Evolutionary conservation across 2,797 vertebrate species (phyloP), one percentile per base, ranked within the genome.

Genomic region (Craterocephalus amniculus): DNA sequence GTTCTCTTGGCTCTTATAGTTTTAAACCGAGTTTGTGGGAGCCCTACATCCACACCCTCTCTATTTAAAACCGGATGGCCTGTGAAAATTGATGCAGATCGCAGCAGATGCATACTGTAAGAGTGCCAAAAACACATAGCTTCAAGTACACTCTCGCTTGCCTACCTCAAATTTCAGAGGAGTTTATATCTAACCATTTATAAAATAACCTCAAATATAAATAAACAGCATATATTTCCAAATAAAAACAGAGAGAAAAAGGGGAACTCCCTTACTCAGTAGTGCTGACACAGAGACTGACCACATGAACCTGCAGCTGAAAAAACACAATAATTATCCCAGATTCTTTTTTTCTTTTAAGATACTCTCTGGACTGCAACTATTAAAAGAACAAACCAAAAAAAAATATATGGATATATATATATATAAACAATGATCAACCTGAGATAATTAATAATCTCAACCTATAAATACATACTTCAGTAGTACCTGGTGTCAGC

Each of bases 31-130:
- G 49, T 63, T 57, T 27, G 49, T 80, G 61, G 74, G 67, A 64
- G 67, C 52, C 55, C 34, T 71, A 51, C 64, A 80, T 87, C 75
- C 75, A 82, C 72, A 73, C 63, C 78, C 74, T 68, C 32, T 83
- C 63, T 87, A 83, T 88, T 87, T 83, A 82, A 83, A 88, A 82
- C 63, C 5, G 29, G 63, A 62, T 38, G 69, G 76, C 66, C 64
- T 73, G 76, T 74, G 67, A 48, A 81, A 70, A 74, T 72, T 61
- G 69, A 70, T 76, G 58, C 63, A 70, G 73, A 80, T 70, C 87
- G 84, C 80, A 82, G 67, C 72, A 79, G 82, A 82, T 71, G 72
- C 65, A 69, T 36, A 40, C 56, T 74, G 58, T 54, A 58, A 34
- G 4, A 1, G 65, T 71, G 77, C 83, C 86, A 88, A 72, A 55